A percentile compares a stretch with the other conserved stretches of the same genome.
Evolutionary conservation across 2,888 invertebrate genomes (phyloP).

Genomic region (Invenusta paracnida): DNA sequence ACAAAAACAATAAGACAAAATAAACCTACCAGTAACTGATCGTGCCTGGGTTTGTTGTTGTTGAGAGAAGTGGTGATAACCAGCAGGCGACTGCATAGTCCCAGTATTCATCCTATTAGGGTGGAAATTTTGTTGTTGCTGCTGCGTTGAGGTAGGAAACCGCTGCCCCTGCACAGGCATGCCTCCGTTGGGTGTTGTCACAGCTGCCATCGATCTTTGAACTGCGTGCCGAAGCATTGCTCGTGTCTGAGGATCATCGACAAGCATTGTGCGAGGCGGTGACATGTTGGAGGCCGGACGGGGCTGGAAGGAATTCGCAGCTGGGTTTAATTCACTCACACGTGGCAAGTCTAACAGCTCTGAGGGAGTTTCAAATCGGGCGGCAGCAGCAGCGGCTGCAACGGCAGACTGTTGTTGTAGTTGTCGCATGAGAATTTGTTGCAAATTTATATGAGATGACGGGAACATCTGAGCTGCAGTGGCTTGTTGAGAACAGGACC

Average conservation of each 20-base stretch:
- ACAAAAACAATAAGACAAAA: too few relatives aligned
- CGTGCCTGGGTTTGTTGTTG: background rate
- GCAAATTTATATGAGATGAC: background rate
- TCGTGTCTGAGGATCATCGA: background rate
- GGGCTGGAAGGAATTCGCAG: background rate
- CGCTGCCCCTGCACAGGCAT: background rate
- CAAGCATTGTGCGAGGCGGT: background rate
- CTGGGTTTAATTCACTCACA: background rate
- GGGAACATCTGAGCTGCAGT: background rate
- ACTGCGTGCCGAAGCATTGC: background rate
- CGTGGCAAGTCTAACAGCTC: conserved; percentile 1
- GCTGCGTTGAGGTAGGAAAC: background rate
- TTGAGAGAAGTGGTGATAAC: background rate
- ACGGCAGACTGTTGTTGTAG: background rate
- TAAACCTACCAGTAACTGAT: background rate
- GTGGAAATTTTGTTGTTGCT: background rate
- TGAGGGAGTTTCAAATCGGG: background rate
- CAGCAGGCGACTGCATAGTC: background rate
- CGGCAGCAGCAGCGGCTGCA: too few relatives aligned
- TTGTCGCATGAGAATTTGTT: background rate
- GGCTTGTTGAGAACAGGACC: too few relatives aligned
- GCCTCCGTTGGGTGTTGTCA: background rate
- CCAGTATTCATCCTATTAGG: background rate
- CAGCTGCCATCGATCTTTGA: background rate
- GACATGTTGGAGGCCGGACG: background rate